Base-by-base conservation (phyloP, 2,797 vertebrate genomes). In the Mus caroli region DNA sequence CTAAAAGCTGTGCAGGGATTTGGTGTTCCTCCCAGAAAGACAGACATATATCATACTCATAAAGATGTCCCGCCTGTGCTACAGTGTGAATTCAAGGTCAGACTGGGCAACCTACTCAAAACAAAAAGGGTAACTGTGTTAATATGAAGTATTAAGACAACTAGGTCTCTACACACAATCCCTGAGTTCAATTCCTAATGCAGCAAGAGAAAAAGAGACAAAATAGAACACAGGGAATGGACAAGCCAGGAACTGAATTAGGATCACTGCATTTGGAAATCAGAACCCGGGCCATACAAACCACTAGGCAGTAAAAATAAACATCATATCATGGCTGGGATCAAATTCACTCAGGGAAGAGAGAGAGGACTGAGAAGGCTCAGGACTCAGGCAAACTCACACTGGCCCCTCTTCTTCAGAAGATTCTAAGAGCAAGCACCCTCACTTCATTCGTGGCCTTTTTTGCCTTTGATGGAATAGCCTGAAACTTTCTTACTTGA, bases 241-340 rank as follows among this genome's bases (percentile, higher is more conserved):
- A 31, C 69, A 88, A 58, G 37, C 58, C 54, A 75, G 52, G 15
- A 58, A 22, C 52, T 43, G 15, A 88, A 75, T 58, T 58, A 50
- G 26, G n/a, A 93, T 62, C 28, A 22, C 15, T 93, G 31, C 46
- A 91, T 56, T n/a, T 75, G 79, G 82, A 60, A 95, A 95, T 64
- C 56, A 91, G 64, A 58, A 46, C 43, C 85, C 92, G 37, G 54
- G 46, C 28, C 91, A 87, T 52, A 54, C 75, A 91, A 89, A 31
- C 31, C 37, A 83, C 6, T 86, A 69, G 14, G 31, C 26, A 54
- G n/a, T 52, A 89, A 85, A 85, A 94, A 43, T 83, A 78, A 71
- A 64, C 14, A 14, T 67, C 1, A 34, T 11, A 52, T 46, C 78
- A 40, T 54, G 31, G 26, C 20, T 64, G 62, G 43, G 88, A 60